These are phyloP conservation scores for Latrodectus elegans DNA, from an alignment of 2,888 invertebrate species.

Conservation along the genomic window DNA sequence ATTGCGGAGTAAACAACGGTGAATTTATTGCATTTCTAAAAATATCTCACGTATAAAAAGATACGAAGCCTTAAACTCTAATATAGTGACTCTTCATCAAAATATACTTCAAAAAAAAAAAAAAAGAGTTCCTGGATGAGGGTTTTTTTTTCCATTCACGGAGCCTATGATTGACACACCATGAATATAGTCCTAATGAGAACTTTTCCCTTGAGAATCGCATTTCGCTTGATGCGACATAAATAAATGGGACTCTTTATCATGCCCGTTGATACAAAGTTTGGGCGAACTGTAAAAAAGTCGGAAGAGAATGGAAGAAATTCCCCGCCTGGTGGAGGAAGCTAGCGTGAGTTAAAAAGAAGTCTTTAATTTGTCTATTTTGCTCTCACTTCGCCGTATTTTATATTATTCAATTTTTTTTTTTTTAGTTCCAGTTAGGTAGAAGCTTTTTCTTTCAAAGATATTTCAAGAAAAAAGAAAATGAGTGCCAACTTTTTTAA, in stretches of 20 bases:
- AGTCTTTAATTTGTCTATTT: conserved; percentile 43
- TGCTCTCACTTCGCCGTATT: conserved; percentile 30
- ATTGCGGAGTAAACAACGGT: too few species aligned
- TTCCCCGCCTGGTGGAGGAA: not conserved
- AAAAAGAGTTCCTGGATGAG: not conserved
- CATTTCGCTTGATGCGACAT: conserved; percentile 4
- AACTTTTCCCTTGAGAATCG: conserved; percentile 9
- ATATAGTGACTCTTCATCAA: not conserved
- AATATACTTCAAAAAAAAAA: not conserved
- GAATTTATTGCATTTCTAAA: too few species aligned
- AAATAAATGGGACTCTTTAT: conserved; percentile 50
- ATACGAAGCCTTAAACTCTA: too few species aligned
- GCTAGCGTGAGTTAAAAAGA: not conserved
- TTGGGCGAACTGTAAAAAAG: not conserved
- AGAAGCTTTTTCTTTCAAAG: not conserved
- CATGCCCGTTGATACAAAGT: conserved; percentile 14
- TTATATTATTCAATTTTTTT: conserved; percentile 21
- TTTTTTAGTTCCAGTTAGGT: conserved; percentile 30
- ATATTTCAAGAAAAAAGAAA: not conserved
- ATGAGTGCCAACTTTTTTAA: not conserved
- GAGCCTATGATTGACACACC: conserved; percentile 40
- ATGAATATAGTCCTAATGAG: conserved; percentile 55
- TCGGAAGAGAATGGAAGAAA: not conserved
- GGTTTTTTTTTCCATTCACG: conserved; percentile 32
- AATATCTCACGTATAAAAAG: too few species aligned